Evolutionary conservation across 2,113 vertebrate species (phyloP), one percentile per base, ranked within the genome.

Genomic region (Echinops telfairi): DNA sequence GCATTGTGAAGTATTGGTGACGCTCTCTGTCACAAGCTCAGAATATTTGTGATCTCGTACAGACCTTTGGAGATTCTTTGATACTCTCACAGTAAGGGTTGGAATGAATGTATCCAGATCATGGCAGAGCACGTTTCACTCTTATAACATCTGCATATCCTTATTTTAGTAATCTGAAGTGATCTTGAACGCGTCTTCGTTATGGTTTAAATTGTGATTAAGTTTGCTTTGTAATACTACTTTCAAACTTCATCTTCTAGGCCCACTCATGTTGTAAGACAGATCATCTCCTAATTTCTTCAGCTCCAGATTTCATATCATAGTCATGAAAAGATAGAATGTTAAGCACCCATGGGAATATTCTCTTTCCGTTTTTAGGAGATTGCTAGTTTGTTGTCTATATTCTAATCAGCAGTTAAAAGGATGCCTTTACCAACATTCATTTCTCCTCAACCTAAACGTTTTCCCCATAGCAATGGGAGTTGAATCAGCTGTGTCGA

Each of bases 271-370:
- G 84, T 90, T 88, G 82, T 81, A 95, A 89, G 20, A 29, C 81
- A 91, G 95, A 94, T 93, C 31, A 95, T 81, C 47, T 94, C 64
- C 19, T 27, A 87, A 87, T 94, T 91, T 86, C 92, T 94, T 94
- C 83, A 84, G 60, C 68, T 94, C 64, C 47, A 93, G 82, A 95
- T 91, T 95, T 92, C 81, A 94, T 89, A 89, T 66, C 87, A 16
- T 58, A 91, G 85, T 82, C 79, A 95, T 86, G 53, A 83, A 94
- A 90, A 92, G 75, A 81, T 31, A 87, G 79, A 75, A 47, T 88
- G 23, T 82, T 82, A 27, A 73, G 43, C 15, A 33, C 38, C 82
- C 57, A 16, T 71, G 95, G 79, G 11, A 93, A 77, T 92, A 83
- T 70, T 90, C 89, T 94, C 47, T 40, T 88, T 90, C 36, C 40